Evolutionary conservation across 2,797 vertebrate genomes (phyloP).

Genomic region (Rhadinocentrus ornatus): DNA sequence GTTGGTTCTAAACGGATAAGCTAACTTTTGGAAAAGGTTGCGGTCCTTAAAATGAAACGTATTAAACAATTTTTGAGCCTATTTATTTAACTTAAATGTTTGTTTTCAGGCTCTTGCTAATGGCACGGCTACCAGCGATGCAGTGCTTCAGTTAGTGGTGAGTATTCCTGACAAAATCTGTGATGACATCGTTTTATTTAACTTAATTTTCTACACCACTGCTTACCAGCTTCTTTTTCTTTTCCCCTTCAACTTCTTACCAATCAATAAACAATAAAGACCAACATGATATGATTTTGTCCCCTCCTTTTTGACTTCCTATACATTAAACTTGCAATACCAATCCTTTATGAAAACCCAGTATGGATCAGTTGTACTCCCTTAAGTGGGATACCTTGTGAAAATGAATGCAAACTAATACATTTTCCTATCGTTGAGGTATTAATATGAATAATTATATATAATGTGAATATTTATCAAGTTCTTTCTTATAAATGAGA

Average conservation of each 20-base stretch:
- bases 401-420: background rate
- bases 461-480: no score
- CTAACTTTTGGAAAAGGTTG: background rate
- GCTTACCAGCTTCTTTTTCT: no score
- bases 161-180: constrained; percentile 38
- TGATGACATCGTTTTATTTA: background rate
- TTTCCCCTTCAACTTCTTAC: background rate
- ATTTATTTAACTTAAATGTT: background rate
- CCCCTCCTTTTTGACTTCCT: background rate
- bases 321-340: background rate
- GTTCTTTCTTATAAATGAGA: no score
- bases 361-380: background rate
- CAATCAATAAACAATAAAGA: background rate
- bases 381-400: background rate
- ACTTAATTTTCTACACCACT: background rate
- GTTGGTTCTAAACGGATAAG: background rate
- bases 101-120: constrained; percentile 76
- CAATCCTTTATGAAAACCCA: background rate
- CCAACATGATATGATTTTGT: background rate
- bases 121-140: constrained; percentile 64
- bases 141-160: constrained; percentile 82
- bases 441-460: no score
- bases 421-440: background rate
- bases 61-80: background rate
- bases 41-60: background rate